phyloP scores from a whole-genome alignment of 2,113 vertebrate species.

The Eulemur macaco region DNA sequence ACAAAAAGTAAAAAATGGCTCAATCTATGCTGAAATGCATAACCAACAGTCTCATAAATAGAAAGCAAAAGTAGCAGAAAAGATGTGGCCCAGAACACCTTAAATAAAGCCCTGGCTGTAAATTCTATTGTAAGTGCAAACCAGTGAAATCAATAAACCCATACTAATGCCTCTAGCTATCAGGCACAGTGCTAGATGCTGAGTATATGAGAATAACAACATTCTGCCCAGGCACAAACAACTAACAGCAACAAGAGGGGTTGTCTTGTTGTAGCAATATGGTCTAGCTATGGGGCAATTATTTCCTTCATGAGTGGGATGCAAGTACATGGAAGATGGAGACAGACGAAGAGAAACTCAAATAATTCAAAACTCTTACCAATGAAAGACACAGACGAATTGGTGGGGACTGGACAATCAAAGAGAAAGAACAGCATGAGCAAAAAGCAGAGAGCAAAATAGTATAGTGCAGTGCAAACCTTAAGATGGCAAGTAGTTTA shows the following conservation, averaged over 20 bases:
- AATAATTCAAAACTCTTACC: constrained; percentile 11
- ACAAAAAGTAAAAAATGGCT: not conserved
- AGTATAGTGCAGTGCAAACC: not conserved
- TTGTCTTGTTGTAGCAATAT: not conserved
- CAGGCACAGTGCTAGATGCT: not conserved
- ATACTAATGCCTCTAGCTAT: not conserved
- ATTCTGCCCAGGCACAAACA: not conserved
- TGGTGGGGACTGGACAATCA: not conserved
- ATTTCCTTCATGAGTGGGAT: not conserved
- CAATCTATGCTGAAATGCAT: not conserved
- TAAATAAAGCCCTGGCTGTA: not conserved
- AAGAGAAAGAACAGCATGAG: not conserved
- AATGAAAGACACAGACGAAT: not conserved
- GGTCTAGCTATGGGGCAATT: not conserved
- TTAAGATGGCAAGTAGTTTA: not conserved
- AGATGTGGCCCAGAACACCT: not conserved
- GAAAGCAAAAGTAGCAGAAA: not conserved
- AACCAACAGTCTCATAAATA: not conserved
- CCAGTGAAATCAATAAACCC: not conserved
- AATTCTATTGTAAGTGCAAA: not conserved
- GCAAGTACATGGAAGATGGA: not conserved
- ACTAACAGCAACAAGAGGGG: not conserved
- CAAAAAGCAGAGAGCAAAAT: not conserved
- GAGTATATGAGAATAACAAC: not conserved
- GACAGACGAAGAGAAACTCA: constrained; percentile 24